A percentile compares a stretch with the other conserved stretches of the same genome.
phyloP scores from a whole-genome alignment of 2,113 vertebrate species.

The Chaetodon auriga region DNA sequence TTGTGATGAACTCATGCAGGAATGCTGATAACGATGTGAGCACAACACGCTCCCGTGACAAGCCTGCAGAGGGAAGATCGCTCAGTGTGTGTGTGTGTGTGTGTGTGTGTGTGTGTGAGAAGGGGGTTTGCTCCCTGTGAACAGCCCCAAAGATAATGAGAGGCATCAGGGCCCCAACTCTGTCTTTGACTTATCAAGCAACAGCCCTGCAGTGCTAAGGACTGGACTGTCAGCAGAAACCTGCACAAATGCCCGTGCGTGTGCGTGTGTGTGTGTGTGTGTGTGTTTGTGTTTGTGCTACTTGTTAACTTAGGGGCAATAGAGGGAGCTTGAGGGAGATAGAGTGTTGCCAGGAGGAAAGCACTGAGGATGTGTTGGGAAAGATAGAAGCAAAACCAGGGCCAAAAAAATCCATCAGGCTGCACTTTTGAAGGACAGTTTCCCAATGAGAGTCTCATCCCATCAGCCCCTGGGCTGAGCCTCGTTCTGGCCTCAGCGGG shows the following conservation, averaged over 20 bases:
- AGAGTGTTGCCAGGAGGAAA: slow-evolving; percentile 33
- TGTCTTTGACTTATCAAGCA: slow-evolving; percentile 62
- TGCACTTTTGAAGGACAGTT: slow-evolving; percentile 79
- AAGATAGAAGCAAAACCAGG: slow-evolving; percentile 45
- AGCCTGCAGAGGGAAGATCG: slow-evolving; percentile 14
- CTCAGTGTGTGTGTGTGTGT: slow-evolving; percentile 22
- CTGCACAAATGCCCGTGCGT: slow-evolving; percentile 11
- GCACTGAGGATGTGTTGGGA: slow-evolving; percentile 44
- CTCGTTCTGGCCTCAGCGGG: slow-evolving; percentile 55
- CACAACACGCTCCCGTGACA: slow-evolving; percentile 38
- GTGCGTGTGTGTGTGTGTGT: background rate
- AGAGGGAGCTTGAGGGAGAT: slow-evolving; percentile 49
- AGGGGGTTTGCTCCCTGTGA: background rate
- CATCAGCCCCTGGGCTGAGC: slow-evolving; percentile 60
- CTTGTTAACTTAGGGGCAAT: slow-evolving; percentile 27
- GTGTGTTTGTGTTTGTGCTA: slow-evolving; percentile 1
- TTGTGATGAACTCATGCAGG: slow-evolving; percentile 63
- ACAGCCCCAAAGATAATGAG: slow-evolving; percentile 51
- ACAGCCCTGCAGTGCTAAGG: slow-evolving; percentile 40
- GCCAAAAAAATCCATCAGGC: slow-evolving; percentile 57
- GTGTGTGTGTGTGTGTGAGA: slow-evolving; percentile 17
- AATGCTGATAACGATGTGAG: slow-evolving; percentile 63
- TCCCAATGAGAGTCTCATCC: slow-evolving; percentile 76
- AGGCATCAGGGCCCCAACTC: slow-evolving; percentile 32
- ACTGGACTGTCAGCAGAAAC: slow-evolving; percentile 66